These are phyloP conservation scores for Umimayanthus kanabou DNA, from an alignment of 92 coral and sea anemone genomes.

Conservation along the genomic window DNA sequence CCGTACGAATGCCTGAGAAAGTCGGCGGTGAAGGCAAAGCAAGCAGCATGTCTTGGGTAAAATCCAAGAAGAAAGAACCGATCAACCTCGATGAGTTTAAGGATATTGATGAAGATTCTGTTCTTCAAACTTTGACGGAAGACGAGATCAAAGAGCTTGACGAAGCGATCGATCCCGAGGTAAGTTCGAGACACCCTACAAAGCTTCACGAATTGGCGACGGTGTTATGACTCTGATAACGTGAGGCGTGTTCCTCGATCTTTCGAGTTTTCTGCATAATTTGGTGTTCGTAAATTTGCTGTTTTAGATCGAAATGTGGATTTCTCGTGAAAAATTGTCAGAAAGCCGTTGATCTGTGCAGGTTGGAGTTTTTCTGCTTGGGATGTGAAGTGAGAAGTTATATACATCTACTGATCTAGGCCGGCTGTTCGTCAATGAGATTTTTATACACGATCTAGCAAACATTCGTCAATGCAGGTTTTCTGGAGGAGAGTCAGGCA, in stretches of 20 bases:
- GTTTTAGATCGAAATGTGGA: neutral
- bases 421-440: neutral
- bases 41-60: conserved; percentile 80
- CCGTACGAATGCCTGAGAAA: conserved; percentile 40
- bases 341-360: neutral
- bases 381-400: neutral
- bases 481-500: neutral
- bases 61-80: conserved; percentile 56
- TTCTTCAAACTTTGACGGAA: conserved; percentile 83
- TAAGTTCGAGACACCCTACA: conserved; percentile 34
- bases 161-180: conserved; percentile 97
- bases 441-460: neutral
- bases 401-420: neutral
- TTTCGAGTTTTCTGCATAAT: conserved; percentile 23
- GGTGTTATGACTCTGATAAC: neutral
- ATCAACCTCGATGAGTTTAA: conserved; percentile 72
- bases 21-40: neutral
- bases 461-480: neutral
- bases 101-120: conserved; percentile 78
- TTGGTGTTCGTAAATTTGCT: conserved; percentile 4
- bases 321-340: neutral
- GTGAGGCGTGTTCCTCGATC: conserved; percentile 8
- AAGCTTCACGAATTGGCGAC: neutral
- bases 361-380: conserved; percentile 4
- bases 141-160: conserved; percentile 85